Conservation (phyloP, 2,113 vertebrate genomes). For the Oreotrochilus melanogaster region DNA sequence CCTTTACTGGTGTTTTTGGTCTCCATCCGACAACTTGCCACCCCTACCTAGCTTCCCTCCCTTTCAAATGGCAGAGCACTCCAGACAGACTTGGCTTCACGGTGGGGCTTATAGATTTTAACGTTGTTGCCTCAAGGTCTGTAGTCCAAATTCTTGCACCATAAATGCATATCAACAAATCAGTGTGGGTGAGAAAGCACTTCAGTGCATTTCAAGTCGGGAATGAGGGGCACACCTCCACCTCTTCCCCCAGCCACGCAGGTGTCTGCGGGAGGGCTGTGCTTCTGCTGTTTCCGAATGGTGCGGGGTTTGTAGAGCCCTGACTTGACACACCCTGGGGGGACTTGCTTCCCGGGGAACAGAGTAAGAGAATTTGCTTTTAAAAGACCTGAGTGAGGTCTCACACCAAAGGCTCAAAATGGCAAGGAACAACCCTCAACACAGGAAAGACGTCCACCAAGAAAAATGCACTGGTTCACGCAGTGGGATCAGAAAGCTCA, state of each 20-base stretch:
- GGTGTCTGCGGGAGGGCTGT: background rate
- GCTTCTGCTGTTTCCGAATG: accelerated
- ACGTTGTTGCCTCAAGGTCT: background rate
- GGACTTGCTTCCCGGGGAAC: accelerated
- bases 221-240: background rate
- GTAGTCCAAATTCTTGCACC: background rate
- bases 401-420: background rate
- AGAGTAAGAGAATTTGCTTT: background rate
- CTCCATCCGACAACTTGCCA: accelerated
- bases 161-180: background rate
- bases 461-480: accelerated
- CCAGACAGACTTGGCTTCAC: background rate
- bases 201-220: background rate
- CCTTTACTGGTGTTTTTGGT: background rate
- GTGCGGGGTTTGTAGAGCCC: background rate
- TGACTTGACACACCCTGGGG: accelerated
- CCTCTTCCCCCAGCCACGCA: background rate
- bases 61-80: background rate
- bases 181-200: background rate
- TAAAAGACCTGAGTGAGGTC: accelerated
- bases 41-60: background rate
- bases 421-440: accelerated
- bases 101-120: background rate
- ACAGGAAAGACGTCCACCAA: accelerated
- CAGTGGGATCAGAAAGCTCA: background rate